Base-by-base conservation (phyloP, 2,797 vertebrate species). In the Megalops cyprinoides region DNA sequence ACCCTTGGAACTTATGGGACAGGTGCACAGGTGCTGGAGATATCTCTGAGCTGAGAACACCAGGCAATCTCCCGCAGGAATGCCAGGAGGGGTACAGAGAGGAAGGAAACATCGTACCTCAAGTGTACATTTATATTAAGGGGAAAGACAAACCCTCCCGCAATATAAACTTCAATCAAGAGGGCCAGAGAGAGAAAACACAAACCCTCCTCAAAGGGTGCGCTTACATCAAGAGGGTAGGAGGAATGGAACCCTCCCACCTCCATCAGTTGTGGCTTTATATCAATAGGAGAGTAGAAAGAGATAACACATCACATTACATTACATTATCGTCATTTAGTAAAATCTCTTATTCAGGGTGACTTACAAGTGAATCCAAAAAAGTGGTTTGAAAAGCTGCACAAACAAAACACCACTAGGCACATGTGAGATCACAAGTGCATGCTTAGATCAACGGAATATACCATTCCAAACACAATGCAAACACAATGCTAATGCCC, bases 21-120 rank as follows among this genome's bases (percentile, higher is more conserved):
- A 88, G 87, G 86, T 87, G 86, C 71, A 71, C 58, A 76, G 80
- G 79, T 85, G 65, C 20, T 74, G 62, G 77, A 79, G 76, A 82
- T n/a, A n/a, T 84, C 82, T 76, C 49, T 39, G 42, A 49, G 76
- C 78, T 56, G 73, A 78, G 25, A 42, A 51, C 51, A 31, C 25
- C 62, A 78, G 69, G 34, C 60, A 69, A 78, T 25, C 77, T 65
- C 51, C 23, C 31, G 71, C 20, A n/a, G 44, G 76, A 78, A 51
- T 65, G 28, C 44, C 74, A 55, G 49, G 46, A 79, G 78, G 60
- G 55, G 62, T 62, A 78, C 37, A 48, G 48, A 77, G 80, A 75
- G 79, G 37, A 25, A 77, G 69, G 7, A 0, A 14, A 37, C 10
- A 23, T 39, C 20, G 39, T 39, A 18, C 20, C 23, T 71, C 37